Base-by-base conservation (phyloP, 2,888 invertebrate species). In the Uropetala carovei region DNA sequence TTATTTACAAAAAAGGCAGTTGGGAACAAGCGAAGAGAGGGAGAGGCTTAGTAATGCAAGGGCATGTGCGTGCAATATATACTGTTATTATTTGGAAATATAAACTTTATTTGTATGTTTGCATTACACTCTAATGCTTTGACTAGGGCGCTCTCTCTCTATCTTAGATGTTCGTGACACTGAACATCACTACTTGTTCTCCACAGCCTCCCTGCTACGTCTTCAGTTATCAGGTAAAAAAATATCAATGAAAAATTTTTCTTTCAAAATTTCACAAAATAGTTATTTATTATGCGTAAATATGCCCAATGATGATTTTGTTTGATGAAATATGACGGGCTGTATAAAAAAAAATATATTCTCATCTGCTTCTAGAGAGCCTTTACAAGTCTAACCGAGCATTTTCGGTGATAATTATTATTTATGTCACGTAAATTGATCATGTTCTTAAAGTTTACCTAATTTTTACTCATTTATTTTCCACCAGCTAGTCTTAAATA, bases 101-200 rank as follows among this genome's bases (percentile, higher is more conserved):
- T 83, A n/a, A 8, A 43, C 57, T 56, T 57, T 83, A n/a, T 83
- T 30, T 89, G 60, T 89, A 64, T 89, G 86, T 89, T 60, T 89
- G 64, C 60, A 60, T 89, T 89, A 64, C 89, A 89, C 60, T 89
- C 89, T 64, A 64, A 68, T 64, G 64, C 89, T 86, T 64, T 86
- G 86, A 86, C 60, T 89, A 89, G 89, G 64, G 82, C 92, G 83
- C 92, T 83, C 92, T 92, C 92, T 92, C 82, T 92, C 68, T 92
- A 75, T 68, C 85, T 59, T 93, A 93, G 93, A 93, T 93, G 93
- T 93, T 81, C 93, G 93, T 43, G 93, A 93, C 92, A 92, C 92
- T 82, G 93, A 92, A 82, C 93, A 92, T 56, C 92, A 92, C 92
- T 58, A 18, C 89, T 89, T 92, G 81, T 93, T 92, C 92, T 60